phyloP scores from a whole-genome alignment of 1,140 invertebrate genomes.

The Caenorhabditis inopinata region DNA sequence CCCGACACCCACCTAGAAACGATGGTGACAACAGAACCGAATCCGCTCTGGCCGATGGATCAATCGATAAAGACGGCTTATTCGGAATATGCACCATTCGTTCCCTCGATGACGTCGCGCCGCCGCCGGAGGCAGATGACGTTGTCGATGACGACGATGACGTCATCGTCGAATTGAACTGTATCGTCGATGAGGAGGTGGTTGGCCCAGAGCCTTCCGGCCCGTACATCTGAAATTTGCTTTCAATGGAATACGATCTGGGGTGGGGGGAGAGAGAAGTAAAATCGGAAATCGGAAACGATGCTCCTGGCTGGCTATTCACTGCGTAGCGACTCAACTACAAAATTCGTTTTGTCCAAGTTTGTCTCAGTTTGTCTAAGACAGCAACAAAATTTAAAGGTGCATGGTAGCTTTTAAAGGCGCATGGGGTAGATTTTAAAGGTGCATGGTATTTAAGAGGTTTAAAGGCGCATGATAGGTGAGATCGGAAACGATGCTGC shows the following conservation, averaged over 20 bases:
- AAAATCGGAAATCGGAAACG: not conserved
- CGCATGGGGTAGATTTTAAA: too few species aligned
- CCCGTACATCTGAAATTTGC: not conserved
- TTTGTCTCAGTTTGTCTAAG: too few species aligned
- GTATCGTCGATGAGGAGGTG: not conserved
- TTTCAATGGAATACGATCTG: not conserved
- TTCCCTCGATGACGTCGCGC: constrained; percentile 9
- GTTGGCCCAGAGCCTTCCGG: not conserved
- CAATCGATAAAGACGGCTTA: constrained; percentile 37
- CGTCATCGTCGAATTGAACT: not conserved
- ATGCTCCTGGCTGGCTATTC: not conserved
- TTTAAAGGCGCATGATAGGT: too few species aligned
- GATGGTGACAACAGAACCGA: constrained; percentile 9
- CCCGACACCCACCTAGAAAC: not conserved
- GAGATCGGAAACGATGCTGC: too few species aligned
- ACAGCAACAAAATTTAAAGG: too few species aligned
- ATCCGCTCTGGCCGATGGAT: constrained; percentile 31
- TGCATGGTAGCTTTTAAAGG: too few species aligned
- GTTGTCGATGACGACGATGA: not conserved
- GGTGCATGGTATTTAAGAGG: too few species aligned
- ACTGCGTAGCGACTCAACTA: too few species aligned
- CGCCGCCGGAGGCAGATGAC: not conserved
- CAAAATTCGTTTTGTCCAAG: too few species aligned
- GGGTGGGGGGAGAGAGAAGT: not conserved
- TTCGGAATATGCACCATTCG: constrained; percentile 39